Evolutionary conservation across 2,113 vertebrate genomes (phyloP).

Genomic region (Antennarius striatus): DNA sequence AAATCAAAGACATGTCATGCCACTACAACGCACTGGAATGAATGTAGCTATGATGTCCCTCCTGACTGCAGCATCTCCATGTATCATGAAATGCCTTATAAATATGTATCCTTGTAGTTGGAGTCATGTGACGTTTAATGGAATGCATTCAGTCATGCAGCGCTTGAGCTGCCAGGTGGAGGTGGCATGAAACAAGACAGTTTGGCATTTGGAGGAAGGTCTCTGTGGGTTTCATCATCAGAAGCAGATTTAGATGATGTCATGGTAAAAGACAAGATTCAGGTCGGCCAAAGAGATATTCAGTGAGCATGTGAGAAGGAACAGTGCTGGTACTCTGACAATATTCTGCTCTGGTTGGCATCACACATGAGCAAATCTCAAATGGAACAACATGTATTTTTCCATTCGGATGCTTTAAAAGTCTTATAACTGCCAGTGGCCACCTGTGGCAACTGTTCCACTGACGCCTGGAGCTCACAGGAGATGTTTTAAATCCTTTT

Average conservation of each 20-base stretch:
- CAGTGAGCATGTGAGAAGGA: slow-evolving; percentile 4
- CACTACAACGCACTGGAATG: slow-evolving; percentile 20
- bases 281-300: slow-evolving; percentile 7
- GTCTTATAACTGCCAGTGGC: slow-evolving; percentile 37
- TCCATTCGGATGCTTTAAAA: slow-evolving; percentile 56
- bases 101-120: slow-evolving; percentile 29
- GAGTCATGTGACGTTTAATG: slow-evolving; percentile 47
- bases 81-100: slow-evolving; percentile 34
- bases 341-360: slow-evolving; percentile 55
- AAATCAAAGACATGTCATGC: slow-evolving; percentile 42
- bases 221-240: slow-evolving; percentile 37
- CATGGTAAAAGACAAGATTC: slow-evolving; percentile 16
- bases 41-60: slow-evolving; percentile 38
- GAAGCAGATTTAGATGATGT: slow-evolving; percentile 28
- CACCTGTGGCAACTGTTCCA: slow-evolving; percentile 59
- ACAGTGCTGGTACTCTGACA: slow-evolving; percentile 38
- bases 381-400: slow-evolving; percentile 67
- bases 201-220: slow-evolving; percentile 54
- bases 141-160: slow-evolving; percentile 34
- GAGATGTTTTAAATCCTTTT: slow-evolving; percentile 4
- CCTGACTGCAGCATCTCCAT: slow-evolving; percentile 36
- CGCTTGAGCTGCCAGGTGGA: slow-evolving; percentile 24
- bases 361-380: slow-evolving; percentile 59
- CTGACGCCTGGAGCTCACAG: slow-evolving; percentile 11
- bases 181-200: slow-evolving; percentile 48